These are phyloP conservation scores for Nerophis lumbriciformis DNA, from an alignment of 2,113 vertebrate species.

Conservation along the genomic window DNA sequence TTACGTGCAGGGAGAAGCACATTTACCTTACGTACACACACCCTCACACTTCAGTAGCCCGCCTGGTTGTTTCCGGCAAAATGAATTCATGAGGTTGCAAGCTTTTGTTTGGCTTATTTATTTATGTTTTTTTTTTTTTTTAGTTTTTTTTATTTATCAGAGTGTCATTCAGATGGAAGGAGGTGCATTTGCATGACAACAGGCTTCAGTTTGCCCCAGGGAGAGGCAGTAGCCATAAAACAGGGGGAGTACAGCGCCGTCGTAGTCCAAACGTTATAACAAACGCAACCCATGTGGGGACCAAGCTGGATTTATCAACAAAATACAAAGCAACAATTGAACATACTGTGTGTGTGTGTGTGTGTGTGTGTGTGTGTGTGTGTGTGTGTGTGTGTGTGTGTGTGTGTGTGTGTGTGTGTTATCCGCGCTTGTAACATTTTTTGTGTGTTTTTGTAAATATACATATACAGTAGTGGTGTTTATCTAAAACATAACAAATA, in stretches of 20 bases:
- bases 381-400: neutral
- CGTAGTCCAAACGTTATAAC: conserved; percentile 37
- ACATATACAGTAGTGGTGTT: too few species aligned
- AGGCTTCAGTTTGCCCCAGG: conserved; percentile 71
- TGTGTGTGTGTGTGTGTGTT: neutral
- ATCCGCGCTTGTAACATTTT: too few species aligned
- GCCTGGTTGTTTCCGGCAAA: conserved; percentile 45
- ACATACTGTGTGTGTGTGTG: conserved; percentile 2
- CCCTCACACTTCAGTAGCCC: conserved; percentile 31
- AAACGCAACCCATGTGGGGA: conserved; percentile 7
- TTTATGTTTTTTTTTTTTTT: conserved; percentile 46
- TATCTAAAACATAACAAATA: too few species aligned
- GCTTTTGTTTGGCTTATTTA: conserved; percentile 49
- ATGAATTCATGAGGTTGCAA: conserved; percentile 50
- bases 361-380: neutral
- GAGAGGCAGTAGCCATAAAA: conserved; percentile 72
- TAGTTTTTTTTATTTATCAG: conserved; percentile 84
- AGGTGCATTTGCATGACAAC: conserved; percentile 98
- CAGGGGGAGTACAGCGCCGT: conserved; percentile 25
- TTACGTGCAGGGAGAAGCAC: conserved; percentile 40
- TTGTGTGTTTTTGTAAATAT: too few species aligned
- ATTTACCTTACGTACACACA: conserved; percentile 47
- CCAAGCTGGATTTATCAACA: neutral
- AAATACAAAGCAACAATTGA: conserved; percentile 54
- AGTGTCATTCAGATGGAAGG: conserved; percentile 97